Evolutionary conservation across 2,888 invertebrate genomes (phyloP), one percentile per base, ranked within the genome.

Genomic region (Oscheius sp.): DNA sequence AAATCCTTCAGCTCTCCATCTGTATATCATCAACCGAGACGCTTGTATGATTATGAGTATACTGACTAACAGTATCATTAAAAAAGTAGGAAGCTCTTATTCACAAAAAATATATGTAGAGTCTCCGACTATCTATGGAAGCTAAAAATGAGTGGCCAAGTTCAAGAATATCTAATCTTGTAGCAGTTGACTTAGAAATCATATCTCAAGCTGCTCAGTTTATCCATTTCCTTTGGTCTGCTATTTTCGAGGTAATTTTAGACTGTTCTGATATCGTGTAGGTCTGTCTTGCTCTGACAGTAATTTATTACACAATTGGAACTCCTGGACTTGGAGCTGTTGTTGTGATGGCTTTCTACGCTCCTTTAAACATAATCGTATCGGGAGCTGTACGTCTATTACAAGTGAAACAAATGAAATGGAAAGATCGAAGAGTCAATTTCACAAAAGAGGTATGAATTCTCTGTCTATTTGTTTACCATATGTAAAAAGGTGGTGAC

Each of bases 241-340:
- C 70, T 30, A 26, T 72, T 12, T 62, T 72, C 2, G 75, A 75
- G 44, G 71, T 68, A 32, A 9, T 9, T 6, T 32, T 32, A 12
- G 17, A 26, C n/a, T 28, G 26, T 62, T 14, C 32, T 26, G 12
- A 14, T 30, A 49, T 33, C 2, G 26, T 64, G 22, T 54, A 72
- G 69, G 50, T 72, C 2, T 66, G 61, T 26, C 71, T 75, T 33
- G 73, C 67, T 2, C 41, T 75, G 14, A 51, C 71, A 17, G 70
- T 72, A 57, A 73, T 75, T 12, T 75, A 71, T 67, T 65, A 71
- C 38, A 73, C 73, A 4, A 54, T 75, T 22, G 75, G 75, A 32
- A 71, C 68, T 1, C 63, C 73, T 12, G 69, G 71, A 4, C 49
- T 73, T n/a, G 75, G 61, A 22, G 72, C 70, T 8, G 20, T 70